Evolutionary conservation across 2,113 vertebrate genomes (phyloP).

Genomic region (Anser cygnoides): DNA sequence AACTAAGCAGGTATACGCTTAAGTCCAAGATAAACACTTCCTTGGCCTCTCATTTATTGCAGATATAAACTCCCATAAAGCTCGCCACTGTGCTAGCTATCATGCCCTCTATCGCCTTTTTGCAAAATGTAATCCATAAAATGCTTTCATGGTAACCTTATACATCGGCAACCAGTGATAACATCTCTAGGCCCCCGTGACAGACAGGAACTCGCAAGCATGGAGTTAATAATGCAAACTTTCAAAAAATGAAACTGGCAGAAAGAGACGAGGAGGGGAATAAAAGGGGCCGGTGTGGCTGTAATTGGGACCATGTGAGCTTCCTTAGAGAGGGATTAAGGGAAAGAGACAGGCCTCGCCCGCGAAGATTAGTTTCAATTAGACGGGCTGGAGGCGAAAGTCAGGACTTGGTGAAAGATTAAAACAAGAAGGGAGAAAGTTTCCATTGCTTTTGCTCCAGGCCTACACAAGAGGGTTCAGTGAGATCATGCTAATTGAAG

Average conservation of each 20-base stretch:
- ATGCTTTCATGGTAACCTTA: slow-evolving; percentile 96
- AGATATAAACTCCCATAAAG: slow-evolving; percentile 58
- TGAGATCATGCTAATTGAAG: slow-evolving; percentile 81
- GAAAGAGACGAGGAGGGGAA: slow-evolving; percentile 83
- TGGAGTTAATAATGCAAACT: slow-evolving; percentile 97
- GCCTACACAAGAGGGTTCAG: slow-evolving; percentile 76
- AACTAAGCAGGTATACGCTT: slow-evolving; percentile 53
- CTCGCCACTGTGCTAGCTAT: slow-evolving; percentile 71
- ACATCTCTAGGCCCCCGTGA: slow-evolving; percentile 96
- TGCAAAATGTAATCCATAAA: slow-evolving; percentile 90
- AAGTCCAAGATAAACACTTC: slow-evolving; percentile 61
- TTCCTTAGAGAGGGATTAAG: slow-evolving; percentile 90
- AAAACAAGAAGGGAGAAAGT: slow-evolving; percentile 85
- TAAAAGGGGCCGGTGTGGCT: slow-evolving; percentile 85
- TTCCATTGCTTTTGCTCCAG: slow-evolving; percentile 78
- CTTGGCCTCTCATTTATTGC: slow-evolving; percentile 65
- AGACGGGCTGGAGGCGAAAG: slow-evolving; percentile 95
- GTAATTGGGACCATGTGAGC: slow-evolving; percentile 99
- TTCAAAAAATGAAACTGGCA: slow-evolving; percentile 88
- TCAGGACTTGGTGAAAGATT: slow-evolving; percentile 86
- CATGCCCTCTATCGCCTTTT: slow-evolving; percentile 79
- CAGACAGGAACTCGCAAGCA: slow-evolving; percentile 96
- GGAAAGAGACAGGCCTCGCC: slow-evolving; percentile 94
- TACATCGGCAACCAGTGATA: slow-evolving; percentile 88
- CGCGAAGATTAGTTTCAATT: slow-evolving; percentile 98